phyloP scores from a whole-genome alignment of 2,888 invertebrate genomes.

The Pachliopta kotzebuea region DNA sequence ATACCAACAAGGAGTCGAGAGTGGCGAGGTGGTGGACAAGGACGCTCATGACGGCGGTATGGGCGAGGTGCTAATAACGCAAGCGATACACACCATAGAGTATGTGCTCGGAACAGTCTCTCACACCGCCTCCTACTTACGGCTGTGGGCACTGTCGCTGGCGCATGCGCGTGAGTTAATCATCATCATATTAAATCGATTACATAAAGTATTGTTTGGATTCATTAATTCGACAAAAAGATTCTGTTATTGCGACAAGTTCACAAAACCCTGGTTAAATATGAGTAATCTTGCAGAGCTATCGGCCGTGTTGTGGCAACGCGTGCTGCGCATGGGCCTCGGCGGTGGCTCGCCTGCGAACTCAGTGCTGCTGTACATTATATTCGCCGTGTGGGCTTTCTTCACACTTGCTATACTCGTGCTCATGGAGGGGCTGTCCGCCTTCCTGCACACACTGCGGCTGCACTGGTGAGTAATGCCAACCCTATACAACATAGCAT shows the following conservation, averaged over 20 bases:
- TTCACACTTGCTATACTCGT: conserved; percentile 91
- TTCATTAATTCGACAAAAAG: too few species aligned
- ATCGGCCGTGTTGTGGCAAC: conserved; percentile 90
- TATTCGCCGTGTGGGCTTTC: conserved; percentile 89
- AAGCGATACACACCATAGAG: conserved; percentile 94
- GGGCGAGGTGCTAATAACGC: conserved; percentile 90
- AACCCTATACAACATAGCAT: neutral
- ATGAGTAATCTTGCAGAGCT: conserved; percentile 80
- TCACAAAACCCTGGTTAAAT: too few species aligned
- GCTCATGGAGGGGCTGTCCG: conserved; percentile 94
- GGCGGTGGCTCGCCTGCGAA: conserved; percentile 49
- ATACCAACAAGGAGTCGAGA: conserved; percentile 62
- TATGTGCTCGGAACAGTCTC: conserved; percentile 94
- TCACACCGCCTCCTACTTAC: conserved; percentile 94
- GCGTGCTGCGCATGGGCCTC: conserved; percentile 82
- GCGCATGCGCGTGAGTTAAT: conserved; percentile 91
- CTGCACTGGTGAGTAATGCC: conserved; percentile 88
- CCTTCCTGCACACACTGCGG: conserved; percentile 93
- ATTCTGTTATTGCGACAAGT: too few species aligned
- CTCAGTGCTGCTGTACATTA: conserved; percentile 78
- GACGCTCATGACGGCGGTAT: conserved; percentile 74
- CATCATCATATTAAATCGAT: too few species aligned
- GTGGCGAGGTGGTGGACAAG: conserved; percentile 49
- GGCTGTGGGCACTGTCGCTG: conserved; percentile 93
- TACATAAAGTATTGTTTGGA: too few species aligned